Base-by-base conservation (phyloP, 2,888 invertebrate species). In the Nephrotoma guestfalica region DNA sequence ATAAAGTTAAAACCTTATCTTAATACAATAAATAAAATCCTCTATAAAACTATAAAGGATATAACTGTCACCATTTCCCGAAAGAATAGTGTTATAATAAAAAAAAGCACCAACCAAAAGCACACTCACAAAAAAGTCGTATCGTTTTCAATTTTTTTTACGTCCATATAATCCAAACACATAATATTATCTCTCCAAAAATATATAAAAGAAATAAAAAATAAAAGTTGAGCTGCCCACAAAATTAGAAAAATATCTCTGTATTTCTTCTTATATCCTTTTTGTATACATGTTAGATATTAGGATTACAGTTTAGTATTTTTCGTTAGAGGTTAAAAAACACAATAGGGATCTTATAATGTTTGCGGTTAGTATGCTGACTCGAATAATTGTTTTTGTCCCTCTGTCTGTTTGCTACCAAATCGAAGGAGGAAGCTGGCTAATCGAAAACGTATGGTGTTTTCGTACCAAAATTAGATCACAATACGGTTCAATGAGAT, bases 1-100 rank as follows among this genome's bases (percentile, higher is more conserved):
- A 41, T 41, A 84, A 84, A 84, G 15, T 41, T 84, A 84, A 84
- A 84, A 84, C 41, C 84, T 84, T 84, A 84, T 84, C 84, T 71
- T 71, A 71, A 71, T 71, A 71, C 71, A 71, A 71, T 71, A 71
- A 71, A 71, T 71, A 71, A 84, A 84, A 84, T 41, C 41, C 84
- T 42, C 84, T 84, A 15, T 84, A 84, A 71, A 84, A 84, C 41
- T 84, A 84, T 84, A 41, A 84, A 84, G 84, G 84, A 84, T 41
- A 84, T 84, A 84, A 84, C 84, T 84, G 84, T 84, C 84, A 42
- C n/a, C 41, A 84, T 84, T 84, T 84, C 84, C 84, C 84, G 84
- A 84, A 84, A 84, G 84, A 84, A 42, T 42, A 84, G 84, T 84
- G 41, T 71, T 71, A 71, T 71, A 71, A 71, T 71, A 71, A 71